phyloP scores from a whole-genome alignment of 2,113 vertebrate species.

The Hemiprocne comata region DNA sequence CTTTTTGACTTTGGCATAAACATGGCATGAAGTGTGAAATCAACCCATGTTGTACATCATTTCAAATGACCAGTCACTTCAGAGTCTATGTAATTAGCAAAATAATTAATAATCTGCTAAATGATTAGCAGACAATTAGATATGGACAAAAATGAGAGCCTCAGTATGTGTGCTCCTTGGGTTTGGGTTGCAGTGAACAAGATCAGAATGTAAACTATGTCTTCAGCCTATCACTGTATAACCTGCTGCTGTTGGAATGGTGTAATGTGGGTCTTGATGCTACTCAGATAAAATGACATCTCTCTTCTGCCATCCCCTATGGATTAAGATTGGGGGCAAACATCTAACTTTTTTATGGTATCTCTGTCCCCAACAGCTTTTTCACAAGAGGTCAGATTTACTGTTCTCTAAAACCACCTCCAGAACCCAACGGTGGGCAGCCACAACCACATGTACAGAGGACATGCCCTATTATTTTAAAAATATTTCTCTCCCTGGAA shows the following conservation, averaged over 20 bases:
- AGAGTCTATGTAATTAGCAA: constrained; percentile 61
- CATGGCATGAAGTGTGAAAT: constrained; percentile 69
- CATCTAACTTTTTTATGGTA: neutral
- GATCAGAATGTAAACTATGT: neutral
- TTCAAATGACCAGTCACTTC: constrained; percentile 32
- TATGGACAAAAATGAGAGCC: neutral
- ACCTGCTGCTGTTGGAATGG: neutral
- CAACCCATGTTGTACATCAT: constrained; percentile 58
- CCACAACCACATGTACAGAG: neutral
- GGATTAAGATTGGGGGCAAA: neutral
- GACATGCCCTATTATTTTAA: neutral
- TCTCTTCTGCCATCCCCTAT: neutral
- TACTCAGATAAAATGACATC: neutral
- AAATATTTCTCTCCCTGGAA: neutral
- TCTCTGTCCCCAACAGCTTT: neutral
- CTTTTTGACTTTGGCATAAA: constrained; percentile 4
- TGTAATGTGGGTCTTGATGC: neutral
- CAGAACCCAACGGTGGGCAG: neutral
- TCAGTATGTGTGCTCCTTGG: neutral
- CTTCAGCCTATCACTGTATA: neutral
- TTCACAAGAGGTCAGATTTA: neutral
- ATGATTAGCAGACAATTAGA: constrained; percentile 25
- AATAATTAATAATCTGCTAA: constrained; percentile 52
- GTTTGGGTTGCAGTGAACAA: neutral
- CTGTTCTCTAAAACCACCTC: neutral